phyloP scores from a whole-genome alignment of 2,888 invertebrate genomes.

The Chelonus formosanus region DNA sequence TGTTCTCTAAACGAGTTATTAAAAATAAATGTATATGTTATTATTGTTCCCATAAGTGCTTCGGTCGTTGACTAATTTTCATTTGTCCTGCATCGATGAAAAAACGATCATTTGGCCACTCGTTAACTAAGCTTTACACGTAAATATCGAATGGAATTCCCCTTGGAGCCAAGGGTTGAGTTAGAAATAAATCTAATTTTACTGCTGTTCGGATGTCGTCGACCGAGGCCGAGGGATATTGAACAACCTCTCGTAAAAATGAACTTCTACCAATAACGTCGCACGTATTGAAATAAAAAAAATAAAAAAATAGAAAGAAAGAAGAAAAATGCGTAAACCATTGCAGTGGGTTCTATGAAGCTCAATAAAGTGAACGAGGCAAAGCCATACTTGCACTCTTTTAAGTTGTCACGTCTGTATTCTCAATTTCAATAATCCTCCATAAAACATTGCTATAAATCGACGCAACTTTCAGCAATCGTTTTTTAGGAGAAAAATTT shows the following conservation, averaged over 20 bases:
- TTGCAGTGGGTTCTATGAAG: slow-evolving; percentile 9
- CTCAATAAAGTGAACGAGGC: slow-evolving; percentile 24
- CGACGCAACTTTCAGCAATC: slow-evolving; percentile 14
- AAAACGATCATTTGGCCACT: slow-evolving; percentile 27
- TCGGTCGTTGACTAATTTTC: slow-evolving; percentile 24
- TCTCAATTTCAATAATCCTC: slow-evolving; percentile 23
- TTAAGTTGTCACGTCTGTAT: slow-evolving; percentile 10
- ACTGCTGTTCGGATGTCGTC: slow-evolving; percentile 35
- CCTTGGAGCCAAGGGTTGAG: slow-evolving; percentile 33
- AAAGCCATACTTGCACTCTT: neutral
- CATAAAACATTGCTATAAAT: slow-evolving; percentile 21
- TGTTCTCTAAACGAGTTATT: no score
- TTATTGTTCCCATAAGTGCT: neutral
- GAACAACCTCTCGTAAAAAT: slow-evolving; percentile 40
- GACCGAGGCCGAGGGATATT: slow-evolving; percentile 30
- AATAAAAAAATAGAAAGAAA: slow-evolving; percentile 5
- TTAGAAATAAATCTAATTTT: slow-evolving; percentile 41
- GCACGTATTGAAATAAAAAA: slow-evolving; percentile 13
- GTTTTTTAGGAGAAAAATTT: slow-evolving; percentile 9
- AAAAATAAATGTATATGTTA: no score
- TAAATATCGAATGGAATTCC: slow-evolving; percentile 36
- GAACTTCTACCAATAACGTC: slow-evolving; percentile 29
- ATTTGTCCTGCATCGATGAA: slow-evolving; percentile 21
- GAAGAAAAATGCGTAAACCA: slow-evolving; percentile 34
- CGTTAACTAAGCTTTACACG: slow-evolving; percentile 31